Conservation (phyloP, 2,888 invertebrate genomes). For the Agriopis aurantiaria region DNA sequence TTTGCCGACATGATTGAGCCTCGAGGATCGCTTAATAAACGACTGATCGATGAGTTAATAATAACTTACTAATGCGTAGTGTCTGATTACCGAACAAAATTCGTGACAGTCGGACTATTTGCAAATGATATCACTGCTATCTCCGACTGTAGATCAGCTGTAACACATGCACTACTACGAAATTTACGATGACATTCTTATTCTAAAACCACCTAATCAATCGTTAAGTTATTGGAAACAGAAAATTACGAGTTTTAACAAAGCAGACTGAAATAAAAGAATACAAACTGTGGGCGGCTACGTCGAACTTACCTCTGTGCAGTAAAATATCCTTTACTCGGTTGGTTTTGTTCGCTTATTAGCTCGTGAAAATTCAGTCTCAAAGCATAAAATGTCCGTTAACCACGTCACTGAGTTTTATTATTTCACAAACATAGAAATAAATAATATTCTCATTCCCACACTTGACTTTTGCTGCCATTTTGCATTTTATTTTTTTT, state of each 20-base stretch:
- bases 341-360: constrained; percentile 11
- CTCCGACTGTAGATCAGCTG: constrained; percentile 40
- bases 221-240: constrained; percentile 45
- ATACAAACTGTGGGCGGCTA: constrained; percentile 74
- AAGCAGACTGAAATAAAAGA: constrained; percentile 66
- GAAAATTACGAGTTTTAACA: constrained; percentile 63
- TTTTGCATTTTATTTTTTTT: constrained; percentile 66
- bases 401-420: constrained; percentile 77
- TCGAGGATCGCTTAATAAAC: constrained; percentile 42
- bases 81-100: constrained; percentile 72
- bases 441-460: constrained; percentile 53
- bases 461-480: constrained; percentile 67
- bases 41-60: constrained; percentile 69
- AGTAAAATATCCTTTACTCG: constrained; percentile 22
- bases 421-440: constrained; percentile 64
- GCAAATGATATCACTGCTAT: constrained; percentile 52
- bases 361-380: constrained; percentile 41
- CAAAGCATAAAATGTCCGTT: constrained; percentile 67
- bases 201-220: constrained; percentile 35
- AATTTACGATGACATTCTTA: constrained; percentile 17
- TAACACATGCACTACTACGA: constrained; percentile 20
- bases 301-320: constrained; percentile 69
- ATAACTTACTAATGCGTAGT: constrained; percentile 77
- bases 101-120: constrained; percentile 56
- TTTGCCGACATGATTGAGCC: constrained; percentile 42